Evolutionary conservation across 2,888 invertebrate genomes (phyloP), one percentile per base, ranked within the genome.

Genomic region (Meghimatium bilineatum): DNA sequence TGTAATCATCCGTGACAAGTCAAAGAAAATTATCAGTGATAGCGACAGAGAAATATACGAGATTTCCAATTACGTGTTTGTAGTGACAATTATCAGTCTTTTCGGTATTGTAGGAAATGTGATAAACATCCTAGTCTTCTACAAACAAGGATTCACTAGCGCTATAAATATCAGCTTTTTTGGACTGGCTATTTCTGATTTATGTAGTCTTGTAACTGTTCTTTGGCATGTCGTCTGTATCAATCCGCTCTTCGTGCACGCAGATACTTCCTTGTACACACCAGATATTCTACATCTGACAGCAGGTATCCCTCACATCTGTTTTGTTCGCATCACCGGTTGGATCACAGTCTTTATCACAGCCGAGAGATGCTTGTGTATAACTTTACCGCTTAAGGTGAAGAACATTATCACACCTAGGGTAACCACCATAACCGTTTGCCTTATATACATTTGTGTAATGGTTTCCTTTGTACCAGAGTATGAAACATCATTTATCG

Each of bases 301-400:
- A 52, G 75, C 23, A 10, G 75, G 49, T 29, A 49, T 49, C 49
- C 74, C 74, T 1, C 74, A 74, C 29, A 49, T 26, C 6, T 52
- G 74, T 29, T 74, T 74, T 52, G 52, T n/a, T 49, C 74, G 74
- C 17, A 74, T 74, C 52, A 74, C 74, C 49, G 29, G 74, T 20
- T 74, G 49, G 0, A 74, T 74, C 49, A 74, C 74, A 8, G 74
- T 49, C 49, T 74, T 52, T 52, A n/a, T 74, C 49, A 74, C 74
- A 12, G 17, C n/a, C 10, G 74, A 74, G 20, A n/a, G 74, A 49
- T 74, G 74, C 14, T 52, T 74, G 36, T 74, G 74, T 52, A 74
- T 74, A 3, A 32, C 74, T 6, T 5, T 49, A 17, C 74, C 74
- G 3, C 44, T 74, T 0, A 74, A 74, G n/a, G 74, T 74, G 29